Base-by-base conservation (phyloP, 1,140 invertebrate species). In the Bilobella aurantiaca region DNA sequence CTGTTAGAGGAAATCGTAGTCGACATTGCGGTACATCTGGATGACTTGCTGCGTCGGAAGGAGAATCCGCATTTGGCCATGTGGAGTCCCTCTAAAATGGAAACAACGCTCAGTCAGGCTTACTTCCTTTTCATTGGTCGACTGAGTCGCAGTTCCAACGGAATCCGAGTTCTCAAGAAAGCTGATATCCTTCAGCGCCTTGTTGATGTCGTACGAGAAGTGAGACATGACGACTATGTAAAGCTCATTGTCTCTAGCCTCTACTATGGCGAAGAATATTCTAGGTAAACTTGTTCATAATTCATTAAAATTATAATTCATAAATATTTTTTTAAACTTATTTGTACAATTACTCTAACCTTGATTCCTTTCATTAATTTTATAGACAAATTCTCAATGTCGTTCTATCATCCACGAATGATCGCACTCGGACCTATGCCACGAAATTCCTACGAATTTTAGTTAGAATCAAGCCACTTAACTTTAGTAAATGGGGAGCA, bases 41-140 rank as follows among this genome's bases (percentile, higher is more conserved):
- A 83, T 30, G 83, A 87, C 23, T 95, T 31, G 82, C 83, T 29
- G 84, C 81, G 12, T 82, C 87, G 69, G 31, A 58, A 46, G 18
- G 82, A 84, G 72, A 86, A 87, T 64, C 87, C 89, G 0, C 88
- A 92, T 74, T 90, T 95, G 75, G 90, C 89, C 70, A 78, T 94
- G 0, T 89, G 97, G 67, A 93, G 90, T 76, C 91, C 92, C 0
- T 84, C 87, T 65, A 87, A 90, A 75, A 85, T 97, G 80, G 82
- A 85, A 58, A 90, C 86, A 68, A 93, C 91, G 3, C 87, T 92
- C 75, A 90, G 89, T 76, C 91, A 95, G 76, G 87, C 89, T 76
- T 97, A 97, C 79, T 98, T 97, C 76, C 79, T 97, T 1, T 90
- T 95, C 73, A 84, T 97, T 58, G 94, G 93, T 1, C 86, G 89